Conservation (phyloP, 1,140 invertebrate genomes). For the Cyclargus thomasi region DNA sequence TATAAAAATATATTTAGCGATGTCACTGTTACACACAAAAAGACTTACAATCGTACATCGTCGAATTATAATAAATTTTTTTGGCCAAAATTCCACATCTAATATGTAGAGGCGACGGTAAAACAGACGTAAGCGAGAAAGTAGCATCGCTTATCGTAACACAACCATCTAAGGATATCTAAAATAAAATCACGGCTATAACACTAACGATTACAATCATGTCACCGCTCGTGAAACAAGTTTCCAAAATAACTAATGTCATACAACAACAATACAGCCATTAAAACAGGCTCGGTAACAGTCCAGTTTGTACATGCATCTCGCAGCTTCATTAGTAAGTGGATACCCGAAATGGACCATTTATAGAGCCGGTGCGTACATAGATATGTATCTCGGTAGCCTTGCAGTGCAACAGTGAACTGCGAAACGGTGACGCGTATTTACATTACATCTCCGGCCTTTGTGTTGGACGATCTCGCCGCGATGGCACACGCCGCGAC, state of each 20-base stretch:
- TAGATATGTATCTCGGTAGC: constrained; percentile 66
- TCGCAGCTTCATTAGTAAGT: constrained; percentile 65
- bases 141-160: not conserved
- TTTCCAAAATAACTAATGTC: constrained; percentile 43
- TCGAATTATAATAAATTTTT: not conserved
- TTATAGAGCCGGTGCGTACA: constrained; percentile 53
- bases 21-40: too few relatives aligned
- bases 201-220: not conserved
- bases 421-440: constrained; percentile 49
- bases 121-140: not conserved
- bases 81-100: not conserved
- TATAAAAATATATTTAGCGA: too few relatives aligned
- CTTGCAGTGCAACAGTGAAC: constrained; percentile 41
- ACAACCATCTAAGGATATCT: not conserved
- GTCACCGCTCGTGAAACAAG: constrained; percentile 23
- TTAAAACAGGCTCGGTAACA: constrained; percentile 50
- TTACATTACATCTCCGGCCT: constrained; percentile 67
- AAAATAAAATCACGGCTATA: not conserved
- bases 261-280: constrained; percentile 47
- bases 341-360: constrained; percentile 67
- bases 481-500: constrained; percentile 58
- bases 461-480: constrained; percentile 59
- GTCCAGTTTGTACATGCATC: constrained; percentile 51
- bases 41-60: too few relatives aligned
- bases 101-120: not conserved